Evolutionary conservation across 2,113 vertebrate species (phyloP).

Genomic region (Dasyornis broadbenti): DNA sequence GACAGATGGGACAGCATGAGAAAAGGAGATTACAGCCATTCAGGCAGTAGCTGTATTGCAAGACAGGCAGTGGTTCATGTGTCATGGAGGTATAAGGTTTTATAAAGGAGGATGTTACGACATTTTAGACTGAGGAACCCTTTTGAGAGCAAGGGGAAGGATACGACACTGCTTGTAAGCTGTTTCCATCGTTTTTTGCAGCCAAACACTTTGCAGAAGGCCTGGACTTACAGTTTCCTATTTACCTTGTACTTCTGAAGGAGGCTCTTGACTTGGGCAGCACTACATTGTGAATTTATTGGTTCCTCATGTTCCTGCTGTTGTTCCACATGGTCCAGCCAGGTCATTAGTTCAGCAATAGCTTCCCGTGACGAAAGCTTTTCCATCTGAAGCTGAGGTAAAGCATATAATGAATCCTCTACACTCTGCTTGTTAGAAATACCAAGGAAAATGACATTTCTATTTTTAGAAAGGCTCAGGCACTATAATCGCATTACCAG

Average conservation of each 20-base stretch:
- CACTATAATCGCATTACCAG: conserved; percentile 15
- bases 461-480: conserved; percentile 50
- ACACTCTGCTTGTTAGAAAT: conserved; percentile 14
- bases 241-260: conserved; percentile 84
- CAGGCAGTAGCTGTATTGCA: background rate
- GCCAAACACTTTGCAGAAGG: background rate
- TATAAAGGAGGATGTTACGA: background rate
- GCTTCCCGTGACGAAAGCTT: conserved; percentile 78
- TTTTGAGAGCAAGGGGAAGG: background rate
- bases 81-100: background rate
- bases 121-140: background rate
- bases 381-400: conserved; percentile 80
- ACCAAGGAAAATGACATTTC: conserved; percentile 1
- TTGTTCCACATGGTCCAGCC: conserved; percentile 72
- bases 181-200: background rate
- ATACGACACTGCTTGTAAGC: background rate
- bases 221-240: background rate
- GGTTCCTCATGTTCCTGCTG: conserved; percentile 26
- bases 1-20: background rate
- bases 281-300: background rate
- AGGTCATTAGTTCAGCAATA: conserved; percentile 78
- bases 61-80: background rate
- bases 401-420: conserved; percentile 49
- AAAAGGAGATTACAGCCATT: background rate
- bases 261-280: conserved; percentile 54